Conservation (phyloP, 2,797 vertebrate species). For the Hapalemur alaotrensis region DNA sequence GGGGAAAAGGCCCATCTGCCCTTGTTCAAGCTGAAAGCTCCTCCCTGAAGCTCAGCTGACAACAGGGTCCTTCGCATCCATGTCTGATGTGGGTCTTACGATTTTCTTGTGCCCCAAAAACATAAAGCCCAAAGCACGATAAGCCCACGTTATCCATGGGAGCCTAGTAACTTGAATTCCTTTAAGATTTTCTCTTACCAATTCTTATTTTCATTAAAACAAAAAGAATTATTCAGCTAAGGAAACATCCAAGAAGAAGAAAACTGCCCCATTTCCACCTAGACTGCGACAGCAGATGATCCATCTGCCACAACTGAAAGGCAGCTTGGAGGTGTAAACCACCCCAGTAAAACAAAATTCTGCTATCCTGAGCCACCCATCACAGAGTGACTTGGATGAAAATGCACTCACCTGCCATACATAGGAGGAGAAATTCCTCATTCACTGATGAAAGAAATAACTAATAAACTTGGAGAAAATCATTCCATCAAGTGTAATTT, state of each 20-base stretch:
- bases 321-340: neutral
- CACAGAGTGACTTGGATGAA: neutral
- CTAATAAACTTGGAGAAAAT: neutral
- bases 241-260: neutral
- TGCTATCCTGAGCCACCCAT: neutral
- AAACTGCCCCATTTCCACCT: neutral
- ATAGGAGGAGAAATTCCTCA: neutral
- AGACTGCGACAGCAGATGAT: neutral
- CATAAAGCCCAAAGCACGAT: neutral
- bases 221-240: neutral
- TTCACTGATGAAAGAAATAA: neutral
- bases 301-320: neutral
- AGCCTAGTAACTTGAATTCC: neutral
- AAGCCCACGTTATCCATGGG: neutral
- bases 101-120: neutral
- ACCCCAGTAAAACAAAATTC: neutral
- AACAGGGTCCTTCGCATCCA: neutral
- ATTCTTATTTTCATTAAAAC: slow-evolving; percentile 7
- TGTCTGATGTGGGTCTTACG: neutral
- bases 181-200: slow-evolving; percentile 15
- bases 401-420: neutral
- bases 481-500: neutral
- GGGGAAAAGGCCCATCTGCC: neutral
- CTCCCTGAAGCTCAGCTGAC: neutral
- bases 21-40: neutral